A percentile compares a stretch with the other conserved stretches of the same genome.
phyloP scores from a whole-genome alignment of 2,888 invertebrate species.

The Dendrolimus houi region DNA sequence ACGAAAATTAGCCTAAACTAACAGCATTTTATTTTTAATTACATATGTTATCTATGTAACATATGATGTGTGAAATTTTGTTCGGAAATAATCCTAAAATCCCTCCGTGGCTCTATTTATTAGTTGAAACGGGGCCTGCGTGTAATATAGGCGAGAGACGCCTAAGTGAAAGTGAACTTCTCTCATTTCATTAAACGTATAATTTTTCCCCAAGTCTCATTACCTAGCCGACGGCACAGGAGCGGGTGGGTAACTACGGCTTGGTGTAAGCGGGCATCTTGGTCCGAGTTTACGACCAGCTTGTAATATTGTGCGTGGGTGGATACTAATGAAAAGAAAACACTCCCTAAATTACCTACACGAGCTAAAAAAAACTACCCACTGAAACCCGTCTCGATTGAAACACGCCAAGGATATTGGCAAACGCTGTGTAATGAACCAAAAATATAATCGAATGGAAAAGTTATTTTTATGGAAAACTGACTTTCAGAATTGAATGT shows the following conservation, averaged over 20 bases:
- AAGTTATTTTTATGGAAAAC: background rate
- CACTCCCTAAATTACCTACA: slow-evolving; percentile 38
- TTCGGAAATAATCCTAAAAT: background rate
- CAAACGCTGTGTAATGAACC: background rate
- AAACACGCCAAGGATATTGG: background rate
- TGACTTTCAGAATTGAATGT: no score
- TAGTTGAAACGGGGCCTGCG: no score
- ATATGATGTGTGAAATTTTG: background rate
- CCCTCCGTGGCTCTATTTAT: background rate
- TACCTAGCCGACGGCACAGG: slow-evolving; percentile 34
- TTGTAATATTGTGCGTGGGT: slow-evolving; percentile 68
- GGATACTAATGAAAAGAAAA: slow-evolving; percentile 66
- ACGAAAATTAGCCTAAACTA: no score
- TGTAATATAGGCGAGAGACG: slow-evolving; percentile 3
- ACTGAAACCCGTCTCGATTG: slow-evolving; percentile 11
- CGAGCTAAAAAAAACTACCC: slow-evolving; percentile 28
- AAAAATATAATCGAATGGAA: background rate
- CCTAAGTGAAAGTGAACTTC: slow-evolving; percentile 27
- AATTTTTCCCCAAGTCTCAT: slow-evolving; percentile 55
- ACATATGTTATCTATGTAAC: background rate
- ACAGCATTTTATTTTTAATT: no score
- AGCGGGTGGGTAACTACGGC: slow-evolving; percentile 30
- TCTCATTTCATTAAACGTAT: slow-evolving; percentile 56
- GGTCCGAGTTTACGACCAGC: slow-evolving; percentile 54
- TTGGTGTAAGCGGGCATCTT: slow-evolving; percentile 37